phyloP scores from a whole-genome alignment of 2,797 vertebrate species.

The Silurus aristotelis region DNA sequence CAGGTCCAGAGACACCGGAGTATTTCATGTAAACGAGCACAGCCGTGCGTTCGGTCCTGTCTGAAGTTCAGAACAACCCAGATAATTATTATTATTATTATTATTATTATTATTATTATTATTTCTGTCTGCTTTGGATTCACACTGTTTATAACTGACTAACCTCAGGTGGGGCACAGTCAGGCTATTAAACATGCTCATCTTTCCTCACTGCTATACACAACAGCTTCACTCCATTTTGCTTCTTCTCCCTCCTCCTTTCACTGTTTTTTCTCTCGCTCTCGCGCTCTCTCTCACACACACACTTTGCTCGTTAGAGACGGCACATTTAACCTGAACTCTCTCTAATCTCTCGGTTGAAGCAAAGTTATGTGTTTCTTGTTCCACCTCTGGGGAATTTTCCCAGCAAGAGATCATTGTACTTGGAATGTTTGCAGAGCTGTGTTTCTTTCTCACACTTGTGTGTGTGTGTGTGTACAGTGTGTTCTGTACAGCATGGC shows the following conservation, averaged over 20 bases:
- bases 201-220: not conserved
- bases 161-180: not conserved
- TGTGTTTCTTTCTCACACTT: not conserved
- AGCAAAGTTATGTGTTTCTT: slow-evolving; percentile 2
- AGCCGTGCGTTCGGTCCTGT: not conserved
- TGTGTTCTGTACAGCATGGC: not conserved
- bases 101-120: not conserved
- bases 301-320: not conserved
- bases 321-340: not conserved
- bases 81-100: too few species aligned
- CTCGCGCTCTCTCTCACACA: not conserved
- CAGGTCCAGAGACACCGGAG: not conserved
- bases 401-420: slow-evolving; percentile 38
- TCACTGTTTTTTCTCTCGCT: not conserved
- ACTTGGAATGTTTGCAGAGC: slow-evolving; percentile 27
- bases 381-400: slow-evolving; percentile 12
- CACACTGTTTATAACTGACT: not conserved
- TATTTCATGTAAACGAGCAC: not conserved
- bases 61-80: not conserved
- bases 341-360: not conserved
- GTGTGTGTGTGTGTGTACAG: slow-evolving; percentile 13
- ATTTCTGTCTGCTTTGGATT: not conserved
- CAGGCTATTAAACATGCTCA: not conserved
- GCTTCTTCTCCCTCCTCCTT: not conserved
- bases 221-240: not conserved